These are phyloP conservation scores for Caenorhabditis panamensis DNA, from an alignment of 2,888 invertebrate genomes.

Conservation along the genomic window DNA sequence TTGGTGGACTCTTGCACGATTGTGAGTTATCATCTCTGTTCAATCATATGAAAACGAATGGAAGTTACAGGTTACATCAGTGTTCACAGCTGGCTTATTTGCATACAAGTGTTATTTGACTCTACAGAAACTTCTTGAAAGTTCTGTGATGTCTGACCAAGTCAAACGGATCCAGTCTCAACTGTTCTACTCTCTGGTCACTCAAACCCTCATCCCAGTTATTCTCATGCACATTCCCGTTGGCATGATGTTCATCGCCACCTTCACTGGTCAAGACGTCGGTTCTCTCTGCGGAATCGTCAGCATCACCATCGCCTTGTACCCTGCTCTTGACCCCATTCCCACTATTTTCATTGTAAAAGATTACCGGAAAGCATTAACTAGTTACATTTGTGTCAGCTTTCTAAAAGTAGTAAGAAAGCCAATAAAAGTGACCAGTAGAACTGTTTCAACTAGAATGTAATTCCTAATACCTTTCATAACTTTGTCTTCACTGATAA, in stretches of 20 bases:
- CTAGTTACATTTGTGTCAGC: background rate
- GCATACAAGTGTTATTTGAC: background rate
- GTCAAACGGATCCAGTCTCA: conserved; percentile 11
- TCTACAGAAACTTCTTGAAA: background rate
- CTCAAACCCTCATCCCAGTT: conserved; percentile 22
- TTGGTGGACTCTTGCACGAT: background rate
- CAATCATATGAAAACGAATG: no score
- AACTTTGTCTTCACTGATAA: no score
- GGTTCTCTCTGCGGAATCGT: conserved; percentile 15
- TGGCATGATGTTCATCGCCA: conserved; percentile 8
- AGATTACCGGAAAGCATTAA: conserved; percentile 15
- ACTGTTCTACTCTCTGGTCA: conserved; percentile 8
- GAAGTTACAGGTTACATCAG: background rate
- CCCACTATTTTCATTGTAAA: conserved; percentile 30
- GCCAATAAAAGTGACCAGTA: background rate
- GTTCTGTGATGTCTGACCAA: background rate
- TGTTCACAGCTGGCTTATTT: background rate
- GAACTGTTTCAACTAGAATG: no score
- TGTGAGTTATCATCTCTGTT: background rate
- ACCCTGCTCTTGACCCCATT: conserved; percentile 28
- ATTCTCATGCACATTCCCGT: conserved; percentile 39
- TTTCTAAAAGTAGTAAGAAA: background rate
- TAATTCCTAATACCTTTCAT: no score
- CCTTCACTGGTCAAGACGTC: conserved; percentile 16
- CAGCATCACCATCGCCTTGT: conserved; percentile 15